Evolutionary conservation across 2,888 invertebrate genomes (phyloP).

Genomic region (Patella depressa): DNA sequence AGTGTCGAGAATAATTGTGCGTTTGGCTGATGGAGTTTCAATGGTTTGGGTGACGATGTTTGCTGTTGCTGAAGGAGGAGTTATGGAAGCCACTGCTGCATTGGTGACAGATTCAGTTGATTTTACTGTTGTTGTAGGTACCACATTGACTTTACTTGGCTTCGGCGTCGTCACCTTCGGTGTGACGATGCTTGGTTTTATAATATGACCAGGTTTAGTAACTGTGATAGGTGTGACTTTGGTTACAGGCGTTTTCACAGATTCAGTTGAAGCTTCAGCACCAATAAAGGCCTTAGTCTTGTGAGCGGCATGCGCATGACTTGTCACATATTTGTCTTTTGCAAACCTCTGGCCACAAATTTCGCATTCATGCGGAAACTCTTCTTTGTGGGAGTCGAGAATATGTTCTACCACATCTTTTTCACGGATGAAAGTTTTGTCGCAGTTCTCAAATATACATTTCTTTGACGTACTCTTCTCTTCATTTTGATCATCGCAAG

Average conservation of each 20-base stretch:
- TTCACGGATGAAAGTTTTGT: not conserved
- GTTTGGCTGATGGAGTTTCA: not conserved
- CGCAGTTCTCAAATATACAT: not conserved
- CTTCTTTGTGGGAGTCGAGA: slow-evolving; percentile 1
- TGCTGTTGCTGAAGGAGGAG: not conserved
- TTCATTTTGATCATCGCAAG: slow-evolving; percentile 1
- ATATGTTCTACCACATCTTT: not conserved
- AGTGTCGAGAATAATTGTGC: not conserved
- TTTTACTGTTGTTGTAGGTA: not conserved
- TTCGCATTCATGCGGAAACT: not conserved
- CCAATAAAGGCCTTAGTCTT: not conserved
- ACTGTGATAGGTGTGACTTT: not conserved
- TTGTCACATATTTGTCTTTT: not conserved
- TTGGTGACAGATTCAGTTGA: not conserved
- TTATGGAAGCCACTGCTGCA: not conserved
- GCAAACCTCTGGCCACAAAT: not conserved
- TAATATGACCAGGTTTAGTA: no score
- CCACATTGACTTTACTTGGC: not conserved
- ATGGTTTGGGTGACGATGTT: not conserved
- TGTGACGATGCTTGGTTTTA: not conserved
- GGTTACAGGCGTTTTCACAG: not conserved
- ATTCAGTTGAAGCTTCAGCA: no score
- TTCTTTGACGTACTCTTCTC: not conserved
- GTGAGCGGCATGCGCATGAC: not conserved
- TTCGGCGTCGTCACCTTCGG: not conserved